Percentiles rank a stretch among this genome's conserved stretches.
Evolutionary conservation across 2,888 invertebrate species (phyloP).

Genomic region (Tethea ocularis): DNA sequence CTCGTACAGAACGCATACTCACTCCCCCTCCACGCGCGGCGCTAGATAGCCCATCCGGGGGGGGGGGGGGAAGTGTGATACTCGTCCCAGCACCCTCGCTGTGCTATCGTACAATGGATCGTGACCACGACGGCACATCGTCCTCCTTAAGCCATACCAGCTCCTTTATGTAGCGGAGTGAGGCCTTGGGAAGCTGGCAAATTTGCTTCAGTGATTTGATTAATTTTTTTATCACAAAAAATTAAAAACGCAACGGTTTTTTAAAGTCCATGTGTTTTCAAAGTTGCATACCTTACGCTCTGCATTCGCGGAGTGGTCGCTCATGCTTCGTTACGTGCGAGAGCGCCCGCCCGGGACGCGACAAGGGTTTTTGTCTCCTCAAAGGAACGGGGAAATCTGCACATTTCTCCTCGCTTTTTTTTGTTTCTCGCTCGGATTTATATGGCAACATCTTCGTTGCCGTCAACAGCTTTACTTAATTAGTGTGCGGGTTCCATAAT

Average conservation of each 20-base stretch:
- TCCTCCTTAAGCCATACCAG: too few relatives aligned
- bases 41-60: too few relatives aligned
- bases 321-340: slow-evolving; percentile 66
- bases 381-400: slow-evolving; percentile 68
- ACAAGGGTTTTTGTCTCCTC: slow-evolving; percentile 65
- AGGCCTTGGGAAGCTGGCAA: too few relatives aligned
- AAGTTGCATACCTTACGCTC: slow-evolving; percentile 41
- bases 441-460: slow-evolving; percentile 22
- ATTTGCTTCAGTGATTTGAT: too few relatives aligned
- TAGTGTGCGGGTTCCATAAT: slow-evolving; percentile 32
- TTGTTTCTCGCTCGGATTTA: slow-evolving; percentile 37
- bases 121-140: too few relatives aligned
- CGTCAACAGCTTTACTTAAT: slow-evolving; percentile 49
- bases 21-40: too few relatives aligned
- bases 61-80: too few relatives aligned
- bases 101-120: too few relatives aligned
- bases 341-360: slow-evolving; percentile 38
- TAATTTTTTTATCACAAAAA: too few relatives aligned
- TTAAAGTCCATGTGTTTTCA: slow-evolving; percentile 18
- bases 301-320: slow-evolving; percentile 64
- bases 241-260: background rate
- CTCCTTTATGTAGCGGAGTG: too few relatives aligned
- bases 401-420: slow-evolving; percentile 52
- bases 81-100: too few relatives aligned
- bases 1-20: too few relatives aligned